These are phyloP conservation scores for Ictalurus punctatus DNA, from an alignment of 2,113 vertebrate genomes.

Conservation along the genomic window DNA sequence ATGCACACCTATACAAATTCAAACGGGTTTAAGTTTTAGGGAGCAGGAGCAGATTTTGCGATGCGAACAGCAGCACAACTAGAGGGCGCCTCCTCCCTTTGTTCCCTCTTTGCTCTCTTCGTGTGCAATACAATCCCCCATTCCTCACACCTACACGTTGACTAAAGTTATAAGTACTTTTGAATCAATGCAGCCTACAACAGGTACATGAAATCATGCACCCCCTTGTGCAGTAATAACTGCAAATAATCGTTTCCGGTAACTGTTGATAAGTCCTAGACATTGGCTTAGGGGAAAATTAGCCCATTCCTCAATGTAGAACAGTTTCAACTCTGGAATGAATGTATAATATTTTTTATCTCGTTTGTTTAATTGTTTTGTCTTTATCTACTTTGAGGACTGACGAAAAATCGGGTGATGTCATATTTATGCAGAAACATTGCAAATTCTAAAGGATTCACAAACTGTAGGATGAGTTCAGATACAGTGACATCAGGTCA, in stretches of 20 bases:
- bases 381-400: too few species aligned
- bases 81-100: slow-evolving; percentile 29
- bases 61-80: slow-evolving; percentile 2
- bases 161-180: background rate
- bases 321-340: too few species aligned
- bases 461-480: background rate
- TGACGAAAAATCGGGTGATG: too few species aligned
- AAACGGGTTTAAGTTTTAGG: background rate
- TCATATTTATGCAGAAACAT: too few species aligned
- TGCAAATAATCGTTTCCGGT: too few species aligned
- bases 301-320: too few species aligned
- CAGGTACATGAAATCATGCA: slow-evolving; percentile 9
- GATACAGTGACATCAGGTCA: background rate
- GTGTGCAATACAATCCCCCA: background rate
- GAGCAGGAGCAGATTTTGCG: background rate
- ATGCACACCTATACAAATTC: background rate
- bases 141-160: background rate
- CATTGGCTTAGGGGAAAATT: too few species aligned
- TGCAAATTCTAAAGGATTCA: too few species aligned
- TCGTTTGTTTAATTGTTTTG: too few species aligned
- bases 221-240: background rate
- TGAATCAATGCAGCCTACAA: slow-evolving; percentile 4
- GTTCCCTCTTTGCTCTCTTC: background rate
- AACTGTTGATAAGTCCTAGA: too few species aligned
- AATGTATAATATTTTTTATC: too few species aligned